Evolutionary conservation across 2,113 vertebrate species (phyloP), one percentile per base, ranked within the genome.

Genomic region (Eudyptes chrysolophus): DNA sequence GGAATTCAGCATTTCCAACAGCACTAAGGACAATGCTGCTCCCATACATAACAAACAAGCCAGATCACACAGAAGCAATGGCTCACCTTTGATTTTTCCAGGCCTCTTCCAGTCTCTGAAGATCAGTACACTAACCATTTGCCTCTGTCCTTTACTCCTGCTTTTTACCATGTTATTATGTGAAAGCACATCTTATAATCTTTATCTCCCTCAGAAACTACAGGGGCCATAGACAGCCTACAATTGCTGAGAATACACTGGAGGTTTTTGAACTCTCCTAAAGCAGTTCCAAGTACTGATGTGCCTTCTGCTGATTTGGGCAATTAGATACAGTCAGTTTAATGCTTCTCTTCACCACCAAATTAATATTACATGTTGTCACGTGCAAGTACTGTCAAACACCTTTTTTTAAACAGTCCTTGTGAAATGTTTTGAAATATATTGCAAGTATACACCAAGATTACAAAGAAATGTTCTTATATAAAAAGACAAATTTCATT

Each of bases 161-260:
- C 14, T 71, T 87, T 89, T 94, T 68, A 89, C 15, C 30, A 26
- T 38, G 21, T 46, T 87, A 76, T 93, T 86, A 88, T 81, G 46
- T 94, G 79, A 88, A 94, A 97, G 68, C 29, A 83, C 42, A 68
- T 80, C 75, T 92, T 57, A 72, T 11, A 85, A 69, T 92, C 90
- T 71, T 76, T 46, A 5, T 83, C 26, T 87, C 20, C 65, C 44
- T 84, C 42, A 55, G 65, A 91, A 95, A 44, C 7, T 12, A 64
- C 32, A 80, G 34, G 16, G 42, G 54, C 36, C 44, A 44, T 3
- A 83, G 64, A 34, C 12, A 86, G 30, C 19, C 55, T 83, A 21
- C 34, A 42, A 75, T 36, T 77, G 46, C 55, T 44, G 60, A 90
- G 60, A 93, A 60, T 40, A 34, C 17, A 48, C 44, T 71, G 38